These are phyloP conservation scores for Cairina moschata DNA, from an alignment of 2,113 vertebrate species.

Conservation along the genomic window DNA sequence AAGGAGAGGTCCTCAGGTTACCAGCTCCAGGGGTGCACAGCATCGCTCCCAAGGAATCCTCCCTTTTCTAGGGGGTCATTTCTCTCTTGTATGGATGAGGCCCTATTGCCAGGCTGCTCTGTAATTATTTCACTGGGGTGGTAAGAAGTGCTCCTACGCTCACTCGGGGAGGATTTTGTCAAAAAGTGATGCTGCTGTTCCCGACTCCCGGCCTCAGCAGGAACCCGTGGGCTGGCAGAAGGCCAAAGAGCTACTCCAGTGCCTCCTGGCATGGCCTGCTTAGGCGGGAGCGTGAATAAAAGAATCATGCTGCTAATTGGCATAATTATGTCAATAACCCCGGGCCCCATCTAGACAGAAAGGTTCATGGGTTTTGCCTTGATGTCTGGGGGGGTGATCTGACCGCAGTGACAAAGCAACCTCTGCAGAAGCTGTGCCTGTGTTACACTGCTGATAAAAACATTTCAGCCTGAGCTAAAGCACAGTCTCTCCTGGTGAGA, in stretches of 20 bases:
- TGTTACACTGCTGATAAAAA: accelerated
- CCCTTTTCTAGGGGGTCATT: not conserved
- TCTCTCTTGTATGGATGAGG: not conserved
- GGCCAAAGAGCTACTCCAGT: constrained; percentile 14
- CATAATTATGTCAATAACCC: constrained; percentile 52
- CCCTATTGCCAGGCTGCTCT: not conserved
- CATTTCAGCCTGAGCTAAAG: not conserved
- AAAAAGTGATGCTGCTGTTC: not conserved
- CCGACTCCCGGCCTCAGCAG: not conserved
- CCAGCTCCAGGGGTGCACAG: not conserved
- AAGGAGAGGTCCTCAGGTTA: not conserved
- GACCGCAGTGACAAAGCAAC: accelerated
- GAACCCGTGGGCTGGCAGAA: constrained; percentile 4
- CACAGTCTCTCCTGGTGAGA: not conserved
- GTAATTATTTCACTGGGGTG: not conserved
- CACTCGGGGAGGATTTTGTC: accelerated
- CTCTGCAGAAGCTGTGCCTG: accelerated
- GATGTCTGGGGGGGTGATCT: not conserved
- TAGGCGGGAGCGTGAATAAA: not conserved
- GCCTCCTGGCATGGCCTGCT: not conserved
- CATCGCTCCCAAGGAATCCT: accelerated
- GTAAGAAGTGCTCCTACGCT: not conserved
- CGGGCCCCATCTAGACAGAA: not conserved
- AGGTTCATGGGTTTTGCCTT: not conserved
- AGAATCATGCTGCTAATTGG: constrained; percentile 42